These are phyloP conservation scores for Saxidomus purpurata DNA, from an alignment of 1,140 invertebrate genomes.

Conservation along the genomic window DNA sequence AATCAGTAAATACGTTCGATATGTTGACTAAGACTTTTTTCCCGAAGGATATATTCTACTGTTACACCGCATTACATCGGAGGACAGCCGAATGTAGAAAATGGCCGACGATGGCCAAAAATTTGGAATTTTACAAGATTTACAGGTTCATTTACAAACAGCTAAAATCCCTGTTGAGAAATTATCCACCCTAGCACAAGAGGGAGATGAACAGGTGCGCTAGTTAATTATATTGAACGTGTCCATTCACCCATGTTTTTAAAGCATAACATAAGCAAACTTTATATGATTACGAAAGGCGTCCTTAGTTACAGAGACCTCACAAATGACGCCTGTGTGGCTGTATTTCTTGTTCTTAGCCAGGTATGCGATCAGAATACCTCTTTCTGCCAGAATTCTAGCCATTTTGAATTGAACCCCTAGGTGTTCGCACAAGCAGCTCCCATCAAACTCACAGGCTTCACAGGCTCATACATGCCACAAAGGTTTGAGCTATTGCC, in stretches of 20 bases:
- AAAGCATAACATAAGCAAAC: too few species aligned
- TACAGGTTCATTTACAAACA: conserved; percentile 75
- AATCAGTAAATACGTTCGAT: too few species aligned
- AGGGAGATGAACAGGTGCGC: conserved; percentile 78
- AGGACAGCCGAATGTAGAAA: conserved; percentile 41
- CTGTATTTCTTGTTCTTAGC: too few species aligned
- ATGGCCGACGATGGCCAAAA: conserved; percentile 64
- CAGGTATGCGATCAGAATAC: too few species aligned
- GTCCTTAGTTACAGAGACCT: conserved; percentile 45
- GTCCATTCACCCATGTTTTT: conserved; percentile 46
- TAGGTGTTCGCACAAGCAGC: too few species aligned
- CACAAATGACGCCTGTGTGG: too few species aligned
- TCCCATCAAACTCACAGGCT: too few species aligned
- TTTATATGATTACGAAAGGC: conserved; percentile 7
- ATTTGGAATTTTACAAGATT: conserved; percentile 74
- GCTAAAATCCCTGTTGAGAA: conserved; percentile 77
- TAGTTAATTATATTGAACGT: neutral
- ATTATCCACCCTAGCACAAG: conserved; percentile 75
- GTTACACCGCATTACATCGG: conserved; percentile 13
- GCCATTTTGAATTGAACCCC: too few species aligned
- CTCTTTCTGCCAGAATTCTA: too few species aligned
- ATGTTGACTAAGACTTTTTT: conserved; percentile 13
- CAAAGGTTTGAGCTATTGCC: too few species aligned
- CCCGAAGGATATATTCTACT: neutral
- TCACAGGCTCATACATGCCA: too few species aligned